Conservation (phyloP, 2,797 vertebrate species). For the Crenichthys baileyi region DNA sequence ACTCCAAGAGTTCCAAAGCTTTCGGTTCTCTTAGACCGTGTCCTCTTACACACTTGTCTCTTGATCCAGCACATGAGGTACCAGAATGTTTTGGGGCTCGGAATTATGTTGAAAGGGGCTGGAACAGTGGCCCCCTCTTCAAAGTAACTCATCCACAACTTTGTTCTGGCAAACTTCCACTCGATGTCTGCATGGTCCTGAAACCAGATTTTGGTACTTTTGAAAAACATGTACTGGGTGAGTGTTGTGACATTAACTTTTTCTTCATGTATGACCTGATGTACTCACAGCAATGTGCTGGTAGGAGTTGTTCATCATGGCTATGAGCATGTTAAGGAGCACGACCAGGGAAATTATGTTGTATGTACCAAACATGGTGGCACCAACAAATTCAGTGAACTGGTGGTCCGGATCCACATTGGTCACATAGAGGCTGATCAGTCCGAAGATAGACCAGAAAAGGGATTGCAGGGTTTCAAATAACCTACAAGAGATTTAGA, state of each 20-base stretch:
- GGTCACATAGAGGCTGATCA: constrained; percentile 96
- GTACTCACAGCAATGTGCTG: constrained; percentile 94
- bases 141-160: constrained; percentile 99
- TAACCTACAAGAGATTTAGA: constrained; percentile 78
- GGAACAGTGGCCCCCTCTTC: constrained; percentile 97
- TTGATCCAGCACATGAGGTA: constrained; percentile 93
- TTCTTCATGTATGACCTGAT: background rate
- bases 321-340: constrained; percentile 98
- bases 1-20: constrained; percentile 94
- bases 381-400: constrained; percentile 97
- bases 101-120: constrained; percentile 95
- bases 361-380: constrained; percentile 99
- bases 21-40: constrained; percentile 84
- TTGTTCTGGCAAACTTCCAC: constrained; percentile 99
- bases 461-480: constrained; percentile 98
- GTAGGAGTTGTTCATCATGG: constrained; percentile 99
- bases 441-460: constrained; percentile 99
- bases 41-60: constrained; percentile 89
- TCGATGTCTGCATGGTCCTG: constrained; percentile 99
- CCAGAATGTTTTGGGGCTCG: constrained; percentile 94
- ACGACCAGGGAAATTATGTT: constrained; percentile 98
- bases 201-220: constrained; percentile 14
- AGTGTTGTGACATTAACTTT: background rate
- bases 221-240: background rate
- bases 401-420: constrained; percentile 93